A percentile compares a stretch with the other conserved stretches of the same genome.
Conservation (phyloP, 2,113 vertebrate species). For the human (Homo sapiens) region GRCh38 chr12:123034001-123034500, state of each 20-base stretch:
- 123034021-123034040: fast-evolving
- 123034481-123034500: neutral
- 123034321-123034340: fast-evolving
- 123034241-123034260: fast-evolving
- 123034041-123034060: neutral
- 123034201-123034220: too few relatives aligned
- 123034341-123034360: fast-evolving
- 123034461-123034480: neutral
- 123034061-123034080: neutral
- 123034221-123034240: fast-evolving
- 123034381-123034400: neutral
- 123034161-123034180: neutral
- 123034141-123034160: neutral
- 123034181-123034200: neutral
- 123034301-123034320: neutral
- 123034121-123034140: neutral
- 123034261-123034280: fast-evolving
- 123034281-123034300: fast-evolving
- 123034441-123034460: neutral
- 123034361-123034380: neutral
- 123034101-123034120: neutral
- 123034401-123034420: neutral
- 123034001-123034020: too few relatives aligned
- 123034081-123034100: neutral
- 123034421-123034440: neutral